phyloP scores from a whole-genome alignment of 1,140 invertebrate genomes.

The Aphis gossypii region DNA sequence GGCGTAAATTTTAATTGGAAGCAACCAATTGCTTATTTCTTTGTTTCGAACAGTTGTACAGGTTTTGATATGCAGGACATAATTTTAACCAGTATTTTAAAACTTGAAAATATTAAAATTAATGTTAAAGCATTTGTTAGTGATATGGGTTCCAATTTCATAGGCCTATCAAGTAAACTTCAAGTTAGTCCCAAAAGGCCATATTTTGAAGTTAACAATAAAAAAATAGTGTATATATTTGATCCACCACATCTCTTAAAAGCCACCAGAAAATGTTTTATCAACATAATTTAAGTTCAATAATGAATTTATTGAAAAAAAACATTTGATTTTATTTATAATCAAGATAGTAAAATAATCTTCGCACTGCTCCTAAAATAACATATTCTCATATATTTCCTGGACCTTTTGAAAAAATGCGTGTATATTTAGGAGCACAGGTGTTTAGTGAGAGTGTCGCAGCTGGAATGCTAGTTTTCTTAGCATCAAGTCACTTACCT shows the following conservation, averaged over 20 bases:
- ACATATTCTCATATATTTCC: not conserved
- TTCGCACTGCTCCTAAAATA: not conserved
- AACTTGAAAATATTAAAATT: not conserved
- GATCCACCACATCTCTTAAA: not conserved
- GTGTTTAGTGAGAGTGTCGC: not conserved
- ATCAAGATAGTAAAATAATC: not conserved
- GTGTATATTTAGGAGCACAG: not conserved
- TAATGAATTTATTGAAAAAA: too few relatives aligned
- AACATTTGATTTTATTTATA: not conserved
- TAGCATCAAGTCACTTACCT: not conserved
- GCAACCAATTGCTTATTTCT: not conserved
- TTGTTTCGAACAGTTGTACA: not conserved
- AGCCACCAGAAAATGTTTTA: not conserved
- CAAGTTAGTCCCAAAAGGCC: not conserved
- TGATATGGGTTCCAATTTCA: not conserved
- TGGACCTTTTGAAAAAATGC: not conserved
- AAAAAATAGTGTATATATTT: not conserved
- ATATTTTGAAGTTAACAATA: conserved; percentile 17
- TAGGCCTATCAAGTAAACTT: not conserved
- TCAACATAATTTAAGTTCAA: too few relatives aligned
- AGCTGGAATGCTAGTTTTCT: not conserved
- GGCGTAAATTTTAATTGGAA: conserved; percentile 27
- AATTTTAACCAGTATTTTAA: not conserved
- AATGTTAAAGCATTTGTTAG: not conserved
- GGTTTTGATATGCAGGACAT: conserved; percentile 25